Conservation (phyloP, 2,113 vertebrate genomes). For the Salvelinus sp. region DNA sequence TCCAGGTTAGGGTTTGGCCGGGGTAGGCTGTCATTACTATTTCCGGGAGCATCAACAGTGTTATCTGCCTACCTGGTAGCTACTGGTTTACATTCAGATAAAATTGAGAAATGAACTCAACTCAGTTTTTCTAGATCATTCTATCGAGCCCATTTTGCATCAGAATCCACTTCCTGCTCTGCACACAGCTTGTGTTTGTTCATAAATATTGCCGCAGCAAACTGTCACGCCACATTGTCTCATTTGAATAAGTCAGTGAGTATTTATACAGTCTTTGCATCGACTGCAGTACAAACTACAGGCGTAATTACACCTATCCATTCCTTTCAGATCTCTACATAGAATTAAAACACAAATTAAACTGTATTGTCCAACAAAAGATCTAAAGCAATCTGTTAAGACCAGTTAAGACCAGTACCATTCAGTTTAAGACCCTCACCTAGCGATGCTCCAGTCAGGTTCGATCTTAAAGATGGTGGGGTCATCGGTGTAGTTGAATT, state of each 20-base stretch:
- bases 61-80: conserved; percentile 20
- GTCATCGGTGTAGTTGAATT: conserved; percentile 96
- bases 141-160: conserved; percentile 60
- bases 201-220: conserved; percentile 53
- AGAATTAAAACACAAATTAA: too few relatives aligned
- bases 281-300: conserved; percentile 53
- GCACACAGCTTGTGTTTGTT: conserved; percentile 61
- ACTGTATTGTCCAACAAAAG: too few relatives aligned
- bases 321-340: too few relatives aligned
- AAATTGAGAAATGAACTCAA: conserved; percentile 8
- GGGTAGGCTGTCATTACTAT: too few relatives aligned
- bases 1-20: too few relatives aligned
- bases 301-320: conserved; percentile 16
- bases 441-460: conserved; percentile 96
- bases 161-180: conserved; percentile 38
- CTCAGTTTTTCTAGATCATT: conserved; percentile 63
- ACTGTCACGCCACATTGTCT: conserved; percentile 37
- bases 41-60: not conserved
- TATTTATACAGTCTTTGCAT: conserved; percentile 50
- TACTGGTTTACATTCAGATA: too few relatives aligned
- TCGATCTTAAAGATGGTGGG: conserved; percentile 92
- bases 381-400: too few relatives aligned
- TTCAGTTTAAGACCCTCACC: conserved; percentile 65
- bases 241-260: conserved; percentile 65
- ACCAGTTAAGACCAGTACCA: not conserved